Percentiles rank a stretch among this genome's conserved stretches.
Conservation (phyloP, 2,113 vertebrate species). For the Glaucidium brasilianum region DNA sequence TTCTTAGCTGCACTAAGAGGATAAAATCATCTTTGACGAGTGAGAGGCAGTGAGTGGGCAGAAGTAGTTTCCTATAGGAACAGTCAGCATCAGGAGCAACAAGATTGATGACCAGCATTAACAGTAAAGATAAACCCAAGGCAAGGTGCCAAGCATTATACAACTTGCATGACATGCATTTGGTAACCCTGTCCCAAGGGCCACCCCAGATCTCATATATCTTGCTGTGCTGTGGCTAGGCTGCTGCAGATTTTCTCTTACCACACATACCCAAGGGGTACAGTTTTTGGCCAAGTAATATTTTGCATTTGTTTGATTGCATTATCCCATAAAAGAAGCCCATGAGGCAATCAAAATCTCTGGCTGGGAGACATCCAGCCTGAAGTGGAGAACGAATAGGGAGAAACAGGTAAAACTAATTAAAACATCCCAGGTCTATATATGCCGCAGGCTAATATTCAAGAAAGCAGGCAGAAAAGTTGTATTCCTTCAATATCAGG, state of each 20-base stretch:
- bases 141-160: neutral
- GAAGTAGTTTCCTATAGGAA: neutral
- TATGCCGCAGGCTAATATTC: neutral
- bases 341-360: neutral
- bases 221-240: neutral
- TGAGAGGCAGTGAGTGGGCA: neutral
- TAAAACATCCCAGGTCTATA: neutral
- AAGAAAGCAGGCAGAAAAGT: neutral
- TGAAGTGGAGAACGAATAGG: neutral
- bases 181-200: neutral
- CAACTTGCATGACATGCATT: neutral
- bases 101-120: neutral
- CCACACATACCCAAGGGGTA: fast-evolving
- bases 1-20: neutral
- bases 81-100: neutral
- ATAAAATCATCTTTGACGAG: neutral
- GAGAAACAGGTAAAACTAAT: neutral
- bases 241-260: neutral
- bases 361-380: neutral
- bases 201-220: neutral
- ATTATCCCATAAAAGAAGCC: neutral
- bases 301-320: neutral
- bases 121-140: neutral
- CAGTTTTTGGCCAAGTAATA: neutral
- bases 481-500: neutral